These are phyloP conservation scores for Heliconius ethilla DNA, from an alignment of 2,888 invertebrate genomes.

Conservation along the genomic window DNA sequence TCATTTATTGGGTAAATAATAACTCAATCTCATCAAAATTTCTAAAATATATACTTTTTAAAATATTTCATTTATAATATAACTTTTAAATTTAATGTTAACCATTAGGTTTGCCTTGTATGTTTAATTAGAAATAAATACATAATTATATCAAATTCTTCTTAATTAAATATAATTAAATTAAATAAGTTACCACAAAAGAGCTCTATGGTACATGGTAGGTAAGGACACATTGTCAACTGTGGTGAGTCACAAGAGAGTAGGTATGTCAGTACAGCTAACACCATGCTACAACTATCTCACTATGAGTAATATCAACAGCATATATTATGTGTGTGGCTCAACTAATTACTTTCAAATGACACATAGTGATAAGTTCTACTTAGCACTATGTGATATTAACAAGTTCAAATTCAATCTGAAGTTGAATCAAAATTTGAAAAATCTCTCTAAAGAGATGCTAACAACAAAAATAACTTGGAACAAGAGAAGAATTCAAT, in stretches of 20 bases:
- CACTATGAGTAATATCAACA: constrained; percentile 16
- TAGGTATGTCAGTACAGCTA: constrained; percentile 3
- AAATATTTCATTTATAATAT: no score
- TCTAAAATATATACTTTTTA: no score
- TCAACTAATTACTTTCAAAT: constrained; percentile 7
- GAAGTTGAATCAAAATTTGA: no score
- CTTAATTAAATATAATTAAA: neutral
- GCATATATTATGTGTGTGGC: constrained; percentile 3
- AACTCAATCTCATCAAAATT: neutral
- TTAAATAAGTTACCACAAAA: neutral
- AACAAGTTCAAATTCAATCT: neutral
- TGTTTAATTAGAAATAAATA: no score
- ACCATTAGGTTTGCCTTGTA: no score
- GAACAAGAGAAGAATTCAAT: no score
- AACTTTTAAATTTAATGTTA: no score
- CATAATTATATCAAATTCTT: neutral
- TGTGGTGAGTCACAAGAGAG: constrained; percentile 8
- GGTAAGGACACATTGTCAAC: constrained; percentile 16
- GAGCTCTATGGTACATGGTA: neutral
- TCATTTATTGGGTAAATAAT: neutral
- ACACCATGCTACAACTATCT: constrained; percentile 18
- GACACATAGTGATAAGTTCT: neutral
- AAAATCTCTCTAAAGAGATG: no score
- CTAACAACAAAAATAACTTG: no score
- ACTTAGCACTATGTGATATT: neutral